phyloP scores from a whole-genome alignment of 2,797 vertebrate genomes.

The Epinephelus coioides region DNA sequence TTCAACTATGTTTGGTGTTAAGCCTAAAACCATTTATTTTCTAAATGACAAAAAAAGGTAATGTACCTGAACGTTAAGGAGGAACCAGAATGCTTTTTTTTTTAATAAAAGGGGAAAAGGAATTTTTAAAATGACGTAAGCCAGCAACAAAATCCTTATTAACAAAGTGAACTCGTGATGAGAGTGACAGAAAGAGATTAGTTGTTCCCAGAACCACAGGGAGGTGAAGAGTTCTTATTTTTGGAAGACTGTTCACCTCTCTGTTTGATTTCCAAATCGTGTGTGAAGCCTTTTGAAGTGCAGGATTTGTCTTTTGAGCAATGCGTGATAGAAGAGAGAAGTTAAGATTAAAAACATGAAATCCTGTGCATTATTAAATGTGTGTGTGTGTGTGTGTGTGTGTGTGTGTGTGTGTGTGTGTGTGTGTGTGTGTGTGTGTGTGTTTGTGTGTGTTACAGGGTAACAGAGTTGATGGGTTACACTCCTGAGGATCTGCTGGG shows the following conservation, averaged over 20 bases:
- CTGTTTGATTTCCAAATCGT: constrained; percentile 41
- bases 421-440: constrained; percentile 39
- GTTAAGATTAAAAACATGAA: neutral
- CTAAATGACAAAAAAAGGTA: neutral
- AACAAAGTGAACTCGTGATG: constrained; percentile 50
- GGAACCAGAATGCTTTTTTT: neutral
- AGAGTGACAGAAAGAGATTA: constrained; percentile 55
- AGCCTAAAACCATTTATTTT: neutral
- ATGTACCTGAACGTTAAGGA: neutral
- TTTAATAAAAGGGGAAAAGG: constrained; percentile 6
- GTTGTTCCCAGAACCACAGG: constrained; percentile 46
- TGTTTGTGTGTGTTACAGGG: constrained; percentile 88
- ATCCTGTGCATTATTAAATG: neutral
- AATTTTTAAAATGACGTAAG: constrained; percentile 13
- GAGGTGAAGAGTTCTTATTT: constrained; percentile 48
- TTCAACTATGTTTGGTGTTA: neutral
- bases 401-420: constrained; percentile 49
- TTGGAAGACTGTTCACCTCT: constrained; percentile 31
- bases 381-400: constrained; percentile 33
- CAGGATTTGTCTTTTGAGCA: constrained; percentile 11
- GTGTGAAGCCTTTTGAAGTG: constrained; percentile 60
- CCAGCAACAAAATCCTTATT: constrained; percentile 44
- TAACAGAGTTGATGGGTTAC: constrained; percentile 95
- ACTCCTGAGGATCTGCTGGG: constrained; percentile 95
- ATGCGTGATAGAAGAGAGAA: neutral